Percentiles rank a stretch among this genome's conserved stretches.
Conservation (phyloP, 1,140 invertebrate species). For the Gryllus bimaculatus region DNA sequence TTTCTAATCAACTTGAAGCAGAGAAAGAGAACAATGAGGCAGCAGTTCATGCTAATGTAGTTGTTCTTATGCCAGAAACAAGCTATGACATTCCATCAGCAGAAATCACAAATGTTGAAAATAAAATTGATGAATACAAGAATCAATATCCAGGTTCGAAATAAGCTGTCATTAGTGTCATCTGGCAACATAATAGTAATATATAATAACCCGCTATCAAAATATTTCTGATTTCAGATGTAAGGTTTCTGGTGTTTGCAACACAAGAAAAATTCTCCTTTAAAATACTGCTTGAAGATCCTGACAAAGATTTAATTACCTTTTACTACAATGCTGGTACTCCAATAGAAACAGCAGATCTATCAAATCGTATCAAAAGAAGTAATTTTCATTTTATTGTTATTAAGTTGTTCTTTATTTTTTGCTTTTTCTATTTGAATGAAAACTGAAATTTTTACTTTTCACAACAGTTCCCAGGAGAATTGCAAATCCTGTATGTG, state of each 20-base stretch:
- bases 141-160: background rate
- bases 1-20: background rate
- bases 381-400: too few relatives aligned
- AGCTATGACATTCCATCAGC: background rate
- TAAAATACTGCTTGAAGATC: background rate
- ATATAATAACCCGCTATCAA: too few relatives aligned
- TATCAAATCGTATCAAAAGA: too few relatives aligned
- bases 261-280: background rate
- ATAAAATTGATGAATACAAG: background rate
- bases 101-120: background rate
- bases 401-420: too few relatives aligned
- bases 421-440: too few relatives aligned
- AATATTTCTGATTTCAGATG: background rate
- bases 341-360: too few relatives aligned
- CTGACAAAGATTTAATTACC: background rate
- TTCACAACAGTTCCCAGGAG: background rate
- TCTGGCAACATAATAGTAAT: background rate
- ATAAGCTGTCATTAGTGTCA: background rate
- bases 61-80: background rate
- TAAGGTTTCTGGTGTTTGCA: background rate
- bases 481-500: background rate
- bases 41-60: background rate
- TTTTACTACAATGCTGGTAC: too few relatives aligned
- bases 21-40: background rate
- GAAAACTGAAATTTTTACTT: too few relatives aligned